Base-by-base conservation (phyloP, 2,797 vertebrate species). In the Sebastes cheni region DNA sequence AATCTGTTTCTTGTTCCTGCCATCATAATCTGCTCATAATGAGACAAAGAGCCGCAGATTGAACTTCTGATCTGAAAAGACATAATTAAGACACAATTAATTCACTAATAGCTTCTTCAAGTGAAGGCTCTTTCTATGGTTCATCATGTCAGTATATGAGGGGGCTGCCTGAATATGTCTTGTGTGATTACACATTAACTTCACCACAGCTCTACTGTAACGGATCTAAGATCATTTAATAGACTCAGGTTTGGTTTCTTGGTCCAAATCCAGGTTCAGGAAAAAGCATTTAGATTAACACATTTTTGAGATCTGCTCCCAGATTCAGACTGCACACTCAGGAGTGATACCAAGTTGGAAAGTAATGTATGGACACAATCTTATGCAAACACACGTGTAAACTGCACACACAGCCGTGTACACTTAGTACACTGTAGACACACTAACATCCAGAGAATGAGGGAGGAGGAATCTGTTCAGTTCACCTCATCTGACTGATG, bases 1-100 rank as follows among this genome's bases (percentile, higher is more conserved):
- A 50, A 52, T 32, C 54, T 32, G 16, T 34, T 20, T 52, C 20
- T 62, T 20, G 52, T 54, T 54, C 23, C 67, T 61, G 54, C 34
- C 20, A 16, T 29, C 58, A 61, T 34, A 32, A 71, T 79, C 75
- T 67, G 23, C 22, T 80, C 61, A 72, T 67, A 66, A 61, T 67
- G 13, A 52, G 60, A 61, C 50, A 64, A 73, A 39, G 59, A 52
- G 42, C 14, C 22, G 39, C 22, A 50, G 64, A 84, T 79, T 60
- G 59, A 79, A 62, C 50, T 13, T 54, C 30, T 30, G 56, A 59
- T 64, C 27, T 50, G n/a, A 73, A 46, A 13, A 67, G 70, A 78
- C 16, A 11, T 11, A 39, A 67, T 66, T 29, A 30, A 32, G 10
- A 4, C 13, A 20, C 74, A 52, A 22, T 61, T 25, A n/a, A 54